phyloP scores from a whole-genome alignment of 2,113 vertebrate species.

The Mesoclemmys tuberculata region DNA sequence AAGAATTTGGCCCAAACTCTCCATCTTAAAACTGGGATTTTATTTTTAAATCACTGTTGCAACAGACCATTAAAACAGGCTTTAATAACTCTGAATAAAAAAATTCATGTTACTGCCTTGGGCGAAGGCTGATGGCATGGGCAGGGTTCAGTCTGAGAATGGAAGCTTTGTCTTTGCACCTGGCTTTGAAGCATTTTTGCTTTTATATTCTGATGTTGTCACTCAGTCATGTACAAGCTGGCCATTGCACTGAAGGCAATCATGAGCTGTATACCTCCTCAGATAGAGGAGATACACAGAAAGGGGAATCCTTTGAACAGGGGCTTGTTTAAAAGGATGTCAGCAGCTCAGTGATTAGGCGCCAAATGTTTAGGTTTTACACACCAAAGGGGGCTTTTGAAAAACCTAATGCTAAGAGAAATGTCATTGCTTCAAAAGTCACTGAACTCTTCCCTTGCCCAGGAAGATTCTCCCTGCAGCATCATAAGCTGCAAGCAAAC shows the following conservation, averaged over 20 bases:
- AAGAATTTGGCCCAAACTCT: conserved; percentile 21
- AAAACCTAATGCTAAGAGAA: not conserved
- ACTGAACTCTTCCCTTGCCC: fast-evolving
- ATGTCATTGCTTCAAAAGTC: not conserved
- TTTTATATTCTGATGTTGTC: conserved; percentile 17
- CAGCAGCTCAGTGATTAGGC: not conserved
- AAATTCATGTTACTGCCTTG: not conserved
- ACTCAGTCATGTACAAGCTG: conserved; percentile 29
- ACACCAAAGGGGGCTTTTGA: not conserved
- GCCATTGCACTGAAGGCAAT: not conserved
- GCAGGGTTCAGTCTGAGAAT: not conserved
- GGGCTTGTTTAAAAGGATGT: not conserved
- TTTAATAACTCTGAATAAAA: not conserved
- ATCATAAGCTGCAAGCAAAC: not conserved
- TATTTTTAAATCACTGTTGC: not conserved
- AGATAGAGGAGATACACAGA: conserved; percentile 30
- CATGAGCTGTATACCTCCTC: conserved; percentile 40
- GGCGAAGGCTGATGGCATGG: not conserved
- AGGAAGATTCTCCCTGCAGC: not conserved
- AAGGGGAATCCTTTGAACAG: conserved; percentile 20
- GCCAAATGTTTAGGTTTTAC: not conserved
- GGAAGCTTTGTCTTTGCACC: not conserved
- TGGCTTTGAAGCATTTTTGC: conserved; percentile 40
- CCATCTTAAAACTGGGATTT: not conserved
- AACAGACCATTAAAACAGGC: not conserved